Evolutionary conservation across 2,113 vertebrate species (phyloP).

Genomic region (Prionailurus viverrinus): DNA sequence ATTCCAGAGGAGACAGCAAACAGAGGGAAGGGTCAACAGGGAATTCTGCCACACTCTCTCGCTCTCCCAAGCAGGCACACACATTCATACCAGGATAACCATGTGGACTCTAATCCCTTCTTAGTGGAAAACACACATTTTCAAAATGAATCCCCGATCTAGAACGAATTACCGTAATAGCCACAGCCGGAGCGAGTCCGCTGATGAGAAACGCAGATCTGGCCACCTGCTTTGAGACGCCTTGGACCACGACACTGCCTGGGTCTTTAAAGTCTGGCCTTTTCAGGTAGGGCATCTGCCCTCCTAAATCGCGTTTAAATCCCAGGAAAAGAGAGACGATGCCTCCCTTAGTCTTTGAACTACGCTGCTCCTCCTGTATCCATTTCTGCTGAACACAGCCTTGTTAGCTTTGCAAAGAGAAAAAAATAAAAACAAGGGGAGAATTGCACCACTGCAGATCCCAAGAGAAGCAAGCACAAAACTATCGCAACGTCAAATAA

Average conservation of each 20-base stretch:
- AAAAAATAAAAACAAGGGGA: constrained; percentile 25
- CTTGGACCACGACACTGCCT: constrained; percentile 63
- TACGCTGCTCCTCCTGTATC: constrained; percentile 68
- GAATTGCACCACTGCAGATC: constrained; percentile 83
- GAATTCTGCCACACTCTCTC: constrained; percentile 39
- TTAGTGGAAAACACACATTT: constrained; percentile 89
- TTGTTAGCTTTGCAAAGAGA: constrained; percentile 58
- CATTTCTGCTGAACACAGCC: constrained; percentile 82
- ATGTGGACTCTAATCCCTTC: constrained; percentile 86
- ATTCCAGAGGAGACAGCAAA: constrained; percentile 48
- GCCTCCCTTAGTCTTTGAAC: constrained; percentile 63
- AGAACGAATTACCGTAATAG: constrained; percentile 87
- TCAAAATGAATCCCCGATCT: constrained; percentile 88
- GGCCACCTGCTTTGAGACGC: constrained; percentile 86
- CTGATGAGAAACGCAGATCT: constrained; percentile 78
- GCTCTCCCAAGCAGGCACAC: constrained; percentile 69
- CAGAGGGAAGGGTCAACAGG: background rate
- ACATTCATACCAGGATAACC: constrained; percentile 5
- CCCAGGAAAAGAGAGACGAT: constrained; percentile 31
- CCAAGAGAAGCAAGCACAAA: constrained; percentile 80
- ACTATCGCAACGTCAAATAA: constrained; percentile 70
- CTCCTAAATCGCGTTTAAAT: constrained; percentile 58
- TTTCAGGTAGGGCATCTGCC: constrained; percentile 36
- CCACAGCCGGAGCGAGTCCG: constrained; percentile 77
- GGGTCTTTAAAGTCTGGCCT: constrained; percentile 63